Conservation (phyloP, 2,113 vertebrate genomes). For the Taurulus bubalis region DNA sequence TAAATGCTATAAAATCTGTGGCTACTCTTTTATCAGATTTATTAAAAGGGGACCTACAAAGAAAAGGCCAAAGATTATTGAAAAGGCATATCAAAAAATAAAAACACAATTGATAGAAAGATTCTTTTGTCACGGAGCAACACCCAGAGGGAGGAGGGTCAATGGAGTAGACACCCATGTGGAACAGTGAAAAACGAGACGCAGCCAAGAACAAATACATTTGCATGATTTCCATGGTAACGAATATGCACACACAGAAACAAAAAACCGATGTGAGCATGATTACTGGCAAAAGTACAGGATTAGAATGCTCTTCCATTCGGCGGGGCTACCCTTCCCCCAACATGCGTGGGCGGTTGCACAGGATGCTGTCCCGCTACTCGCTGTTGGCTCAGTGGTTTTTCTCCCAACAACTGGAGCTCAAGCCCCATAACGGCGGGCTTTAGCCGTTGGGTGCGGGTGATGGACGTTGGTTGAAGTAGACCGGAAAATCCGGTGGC, state of each 20-base stretch:
- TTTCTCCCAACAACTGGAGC: constrained; percentile 18
- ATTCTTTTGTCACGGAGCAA: neutral
- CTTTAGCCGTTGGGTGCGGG: neutral
- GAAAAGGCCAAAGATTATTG: neutral
- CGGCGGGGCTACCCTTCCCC: constrained; percentile 14
- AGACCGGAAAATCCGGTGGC: neutral
- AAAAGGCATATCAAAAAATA: neutral
- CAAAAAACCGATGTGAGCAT: neutral
- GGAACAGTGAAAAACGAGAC: neutral
- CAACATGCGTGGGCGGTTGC: constrained; percentile 6
- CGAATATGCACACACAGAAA: neutral
- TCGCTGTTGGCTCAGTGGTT: constrained; percentile 21
- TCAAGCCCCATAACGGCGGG: constrained; percentile 2
- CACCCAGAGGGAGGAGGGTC: neutral
- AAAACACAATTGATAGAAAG: neutral
- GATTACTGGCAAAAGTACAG: neutral
- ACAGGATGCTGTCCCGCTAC: constrained; percentile 13
- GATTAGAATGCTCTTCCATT: neutral
- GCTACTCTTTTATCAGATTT: too few species aligned
- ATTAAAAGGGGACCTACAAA: neutral
- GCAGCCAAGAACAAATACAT: neutral
- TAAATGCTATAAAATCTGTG: too few species aligned
- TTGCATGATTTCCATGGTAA: neutral
- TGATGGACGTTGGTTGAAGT: neutral
- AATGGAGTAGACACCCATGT: neutral